Evolutionary conservation across 1,140 invertebrate genomes (phyloP).

Genomic region (Ephestia elutella): DNA sequence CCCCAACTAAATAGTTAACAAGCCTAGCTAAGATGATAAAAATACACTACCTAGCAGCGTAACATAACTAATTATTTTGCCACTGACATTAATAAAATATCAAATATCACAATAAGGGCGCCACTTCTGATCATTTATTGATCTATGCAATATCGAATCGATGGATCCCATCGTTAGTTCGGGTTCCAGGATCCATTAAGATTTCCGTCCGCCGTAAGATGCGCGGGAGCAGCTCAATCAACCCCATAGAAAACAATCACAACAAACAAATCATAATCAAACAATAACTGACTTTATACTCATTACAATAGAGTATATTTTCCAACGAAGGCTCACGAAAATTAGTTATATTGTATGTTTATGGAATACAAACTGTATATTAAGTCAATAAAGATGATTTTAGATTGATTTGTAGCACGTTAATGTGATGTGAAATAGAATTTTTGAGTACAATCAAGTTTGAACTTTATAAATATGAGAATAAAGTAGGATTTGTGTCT

Average conservation of each 20-base stretch:
- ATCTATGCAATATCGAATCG: conserved; percentile 52
- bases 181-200: conserved; percentile 68
- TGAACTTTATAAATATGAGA: neutral
- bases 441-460: neutral
- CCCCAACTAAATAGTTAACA: too few relatives aligned
- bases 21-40: too few relatives aligned
- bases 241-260: conserved; percentile 20
- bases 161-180: conserved; percentile 65
- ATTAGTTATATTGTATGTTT: neutral
- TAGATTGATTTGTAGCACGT: neutral
- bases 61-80: too few relatives aligned
- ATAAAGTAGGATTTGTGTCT: neutral
- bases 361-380: neutral
- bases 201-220: conserved; percentile 66
- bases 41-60: too few relatives aligned
- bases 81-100: too few relatives aligned
- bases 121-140: conserved; percentile 24
- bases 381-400: conserved; percentile 3
- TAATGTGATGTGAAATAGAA: neutral
- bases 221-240: conserved; percentile 51
- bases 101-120: too few relatives aligned
- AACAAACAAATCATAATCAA: conserved; percentile 10
- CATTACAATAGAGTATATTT: conserved; percentile 5
- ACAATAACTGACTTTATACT: conserved; percentile 12
- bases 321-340: neutral